phyloP scores from a whole-genome alignment of 2,113 vertebrate species.

The Butastur rufipennis region DNA sequence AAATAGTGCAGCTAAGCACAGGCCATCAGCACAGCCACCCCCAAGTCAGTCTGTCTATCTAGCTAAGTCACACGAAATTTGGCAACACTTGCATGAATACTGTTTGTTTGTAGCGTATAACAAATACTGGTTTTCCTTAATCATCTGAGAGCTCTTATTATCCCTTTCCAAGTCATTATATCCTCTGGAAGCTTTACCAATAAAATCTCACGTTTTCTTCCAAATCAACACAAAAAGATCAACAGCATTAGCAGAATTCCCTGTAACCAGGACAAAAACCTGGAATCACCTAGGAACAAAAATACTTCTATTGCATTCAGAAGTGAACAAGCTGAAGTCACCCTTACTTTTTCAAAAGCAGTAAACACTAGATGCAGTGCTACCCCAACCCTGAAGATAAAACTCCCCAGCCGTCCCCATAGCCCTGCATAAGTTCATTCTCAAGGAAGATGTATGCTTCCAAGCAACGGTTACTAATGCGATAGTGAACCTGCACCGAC shows the following conservation, averaged over 20 bases:
- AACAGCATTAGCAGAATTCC: neutral
- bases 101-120: neutral
- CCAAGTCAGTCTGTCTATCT: neutral
- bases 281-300: neutral
- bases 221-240: neutral
- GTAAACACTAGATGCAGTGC: neutral
- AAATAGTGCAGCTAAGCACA: neutral
- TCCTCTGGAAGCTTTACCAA: neutral
- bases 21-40: neutral
- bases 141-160: neutral
- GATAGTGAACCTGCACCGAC: neutral
- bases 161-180: neutral
- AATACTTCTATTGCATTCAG: neutral
- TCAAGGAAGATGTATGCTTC: rapidly evolving
- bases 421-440: rapidly evolving
- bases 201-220: neutral
- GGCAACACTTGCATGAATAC: neutral
- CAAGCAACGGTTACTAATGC: neutral
- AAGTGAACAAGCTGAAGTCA: neutral
- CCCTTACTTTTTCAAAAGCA: neutral
- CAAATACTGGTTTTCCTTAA: neutral
- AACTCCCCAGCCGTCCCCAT: neutral
- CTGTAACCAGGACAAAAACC: neutral
- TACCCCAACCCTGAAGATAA: neutral
- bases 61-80: neutral